Evolutionary conservation across 2,113 vertebrate species (phyloP), one percentile per base, ranked within the genome.

Genomic region (Haplochromis burtoni): DNA sequence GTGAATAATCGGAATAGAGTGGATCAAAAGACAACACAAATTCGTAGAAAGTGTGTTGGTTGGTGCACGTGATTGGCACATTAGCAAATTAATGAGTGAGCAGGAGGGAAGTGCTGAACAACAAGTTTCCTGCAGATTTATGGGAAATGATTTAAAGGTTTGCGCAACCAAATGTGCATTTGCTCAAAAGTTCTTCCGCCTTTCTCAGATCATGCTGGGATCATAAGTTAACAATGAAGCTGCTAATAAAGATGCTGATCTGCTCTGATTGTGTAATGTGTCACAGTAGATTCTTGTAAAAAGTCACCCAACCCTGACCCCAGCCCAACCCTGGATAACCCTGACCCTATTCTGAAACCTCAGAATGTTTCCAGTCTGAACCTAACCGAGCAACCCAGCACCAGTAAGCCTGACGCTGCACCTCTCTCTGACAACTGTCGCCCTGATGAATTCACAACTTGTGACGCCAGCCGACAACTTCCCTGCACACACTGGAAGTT

Each of bases 201-300:
- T 49, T 17, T 78, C 16, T 78, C 73, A 78, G 26, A 73, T 73
- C 2, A 73, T 7, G 21, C 21, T 10, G 40, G 40, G 21, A 8
- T 51, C 26, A 51, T 51, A 78, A 19, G 45, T 78, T 78, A 49
- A 51, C 10, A 31, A 78, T 33, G 17, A 78, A 78, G 73, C 45
- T 12, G 45, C 45, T 78, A 13, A 51, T 51, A 51, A 31, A 31
- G 45, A 33, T n/a, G 59, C n/a, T 19, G 45, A 66, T 68, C 40
- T 24, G 21, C 29, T 79, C n/a, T 78, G 40, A 47, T 80, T 40
- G 10, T 61, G 31, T 6, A 51, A 35, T 26, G 13, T 57, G 10
- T 81, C 54, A 29, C 35, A 26, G 38, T 38, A 35, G 61, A 57
- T 89, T 91, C 86, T 92, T 86, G 78, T 87, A 86, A 88, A 45